Percentiles rank a stretch among this genome's conserved stretches.
Conservation (phyloP, 2,113 vertebrate species). For the Phyllostomus hastatus region DNA sequence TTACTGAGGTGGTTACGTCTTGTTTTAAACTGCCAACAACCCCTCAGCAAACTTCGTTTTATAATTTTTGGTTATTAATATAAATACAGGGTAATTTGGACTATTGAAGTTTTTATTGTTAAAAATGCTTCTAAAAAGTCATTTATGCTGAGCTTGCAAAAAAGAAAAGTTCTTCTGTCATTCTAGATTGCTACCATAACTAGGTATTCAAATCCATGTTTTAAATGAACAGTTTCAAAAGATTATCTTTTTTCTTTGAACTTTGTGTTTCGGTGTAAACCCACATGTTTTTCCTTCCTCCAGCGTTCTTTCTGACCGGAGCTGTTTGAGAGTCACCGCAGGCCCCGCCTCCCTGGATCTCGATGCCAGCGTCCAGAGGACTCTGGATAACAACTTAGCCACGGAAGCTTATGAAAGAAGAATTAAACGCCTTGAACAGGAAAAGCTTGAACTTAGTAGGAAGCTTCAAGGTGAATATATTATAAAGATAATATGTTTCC, state of each 20-base stretch:
- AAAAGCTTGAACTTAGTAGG: conserved; percentile 95
- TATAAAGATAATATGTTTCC: background rate
- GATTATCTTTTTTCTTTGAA: background rate
- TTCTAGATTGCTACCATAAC: background rate
- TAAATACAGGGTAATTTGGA: background rate
- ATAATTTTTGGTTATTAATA: background rate
- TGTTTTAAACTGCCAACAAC: conserved; percentile 12
- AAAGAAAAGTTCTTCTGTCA: background rate
- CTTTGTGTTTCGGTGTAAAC: conserved; percentile 33
- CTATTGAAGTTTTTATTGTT: conserved; percentile 19
- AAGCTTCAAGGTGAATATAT: conserved; percentile 92
- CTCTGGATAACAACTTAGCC: conserved; percentile 94
- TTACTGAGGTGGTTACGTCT: background rate
- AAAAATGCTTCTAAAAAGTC: conserved; percentile 29
- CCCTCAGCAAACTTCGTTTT: conserved; percentile 14
- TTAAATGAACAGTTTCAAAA: background rate
- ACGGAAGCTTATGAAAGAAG: conserved; percentile 97
- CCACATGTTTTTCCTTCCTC: background rate
- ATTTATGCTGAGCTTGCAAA: background rate
- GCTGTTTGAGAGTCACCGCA: conserved; percentile 87
- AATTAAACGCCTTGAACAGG: conserved; percentile 95
- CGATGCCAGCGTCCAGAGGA: conserved; percentile 89
- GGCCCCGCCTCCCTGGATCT: conserved; percentile 84
- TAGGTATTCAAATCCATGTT: background rate
- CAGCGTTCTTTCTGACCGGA: conserved; percentile 94